Percentiles rank a stretch among this genome's conserved stretches.
Evolutionary conservation across 2,888 invertebrate species (phyloP).

Genomic region (Lepetodrilus schrolli): DNA sequence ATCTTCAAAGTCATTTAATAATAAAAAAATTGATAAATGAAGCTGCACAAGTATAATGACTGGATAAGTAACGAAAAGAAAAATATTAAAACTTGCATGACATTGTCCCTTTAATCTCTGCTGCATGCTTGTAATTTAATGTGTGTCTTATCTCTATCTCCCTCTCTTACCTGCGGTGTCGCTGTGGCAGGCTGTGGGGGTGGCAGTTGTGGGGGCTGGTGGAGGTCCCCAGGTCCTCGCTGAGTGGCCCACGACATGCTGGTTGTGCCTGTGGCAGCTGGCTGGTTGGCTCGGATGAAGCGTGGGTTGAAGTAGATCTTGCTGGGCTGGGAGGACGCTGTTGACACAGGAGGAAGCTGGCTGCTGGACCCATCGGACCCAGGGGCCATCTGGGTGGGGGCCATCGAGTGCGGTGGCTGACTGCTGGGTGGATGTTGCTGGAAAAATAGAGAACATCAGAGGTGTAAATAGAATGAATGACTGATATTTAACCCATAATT

Average conservation of each 20-base stretch:
- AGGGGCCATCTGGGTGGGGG: not conserved
- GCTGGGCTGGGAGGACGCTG: not conserved
- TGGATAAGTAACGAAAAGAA: too few species aligned
- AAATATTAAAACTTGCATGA: too few species aligned
- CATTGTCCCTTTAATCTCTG: too few species aligned
- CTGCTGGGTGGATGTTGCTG: slow-evolving; percentile 14
- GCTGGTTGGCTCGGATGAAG: slow-evolving; percentile 7
- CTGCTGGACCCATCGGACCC: not conserved
- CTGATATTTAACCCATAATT: too few species aligned
- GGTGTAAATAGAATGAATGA: too few species aligned
- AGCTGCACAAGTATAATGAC: too few species aligned
- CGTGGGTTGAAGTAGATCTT: slow-evolving; percentile 33
- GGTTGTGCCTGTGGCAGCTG: not conserved
- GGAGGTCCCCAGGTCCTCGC: not conserved
- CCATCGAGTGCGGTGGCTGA: too few species aligned
- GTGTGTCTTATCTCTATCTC: too few species aligned
- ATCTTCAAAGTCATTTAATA: too few species aligned
- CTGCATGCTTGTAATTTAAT: too few species aligned
- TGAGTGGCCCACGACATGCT: not conserved
- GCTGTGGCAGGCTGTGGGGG: slow-evolving; percentile 5
- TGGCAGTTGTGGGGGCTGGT: slow-evolving; percentile 21
- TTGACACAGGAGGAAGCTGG: not conserved
- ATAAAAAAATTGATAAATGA: too few species aligned
- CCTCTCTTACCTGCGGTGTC: not conserved
- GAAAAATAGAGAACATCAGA: too few species aligned